Evolutionary conservation across 2,888 invertebrate species (phyloP), one percentile per base, ranked within the genome.

Genomic region (Selenia dentaria): DNA sequence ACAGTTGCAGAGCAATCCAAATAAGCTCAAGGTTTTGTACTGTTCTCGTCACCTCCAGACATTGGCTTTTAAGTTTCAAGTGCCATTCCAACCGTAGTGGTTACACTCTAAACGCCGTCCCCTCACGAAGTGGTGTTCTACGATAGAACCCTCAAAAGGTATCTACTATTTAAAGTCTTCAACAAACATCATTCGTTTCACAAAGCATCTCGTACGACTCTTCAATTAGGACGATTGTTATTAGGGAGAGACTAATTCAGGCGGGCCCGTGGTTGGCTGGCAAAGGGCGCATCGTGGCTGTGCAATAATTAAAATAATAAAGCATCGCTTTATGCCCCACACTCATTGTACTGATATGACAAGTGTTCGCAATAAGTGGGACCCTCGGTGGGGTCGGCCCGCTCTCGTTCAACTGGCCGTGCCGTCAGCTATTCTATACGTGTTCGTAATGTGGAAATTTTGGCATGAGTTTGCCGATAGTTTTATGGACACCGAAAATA

Each of bases 251-350:
- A 67, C 67, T 77, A 77, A 80, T 80, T 71, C 72, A 67, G 69
- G 70, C 75, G 70, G 69, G 65, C 58, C 62, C 75, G 73, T 64
- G 73, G 71, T 64, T 62, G 75, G 65, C 72, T 67, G 70, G 80
- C 83, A 85, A 85, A 87, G 86, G 84, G 83, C 75, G 69, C 76
- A 70, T 72, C 70, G 72, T 70, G 76, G 74, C 75, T 79, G 77
- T 83, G 85, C 83, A 83, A 89, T 89, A 88, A 88, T 89, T 89
- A 89, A 89, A 89, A 89, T 89, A 88, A 89, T 89, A 89, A 88
- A 88, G 88, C 86, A 83, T 81, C 75, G 68, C 50, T 63, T 63
- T 64, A 56, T 53, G 62, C 66, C 62, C 67, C 70, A 62, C 57
- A 59, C 64, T 72, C 80, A 80, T 86, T 85, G 84, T 84, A 79